phyloP scores from a whole-genome alignment of 2,797 vertebrate genomes.

The Darevskia mixta region DNA sequence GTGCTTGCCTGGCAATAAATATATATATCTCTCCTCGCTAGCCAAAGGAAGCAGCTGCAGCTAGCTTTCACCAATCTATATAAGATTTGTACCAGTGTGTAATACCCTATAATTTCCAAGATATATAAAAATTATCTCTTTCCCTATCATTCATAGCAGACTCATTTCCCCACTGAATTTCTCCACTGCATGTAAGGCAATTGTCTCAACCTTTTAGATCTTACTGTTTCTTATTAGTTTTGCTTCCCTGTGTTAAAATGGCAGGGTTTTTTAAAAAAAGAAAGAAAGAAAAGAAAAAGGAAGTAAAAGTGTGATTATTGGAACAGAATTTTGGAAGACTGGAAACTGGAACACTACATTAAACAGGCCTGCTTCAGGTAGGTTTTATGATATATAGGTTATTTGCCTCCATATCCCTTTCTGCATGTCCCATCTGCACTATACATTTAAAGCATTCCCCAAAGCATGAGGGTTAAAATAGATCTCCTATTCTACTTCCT shows the following conservation, averaged over 20 bases:
- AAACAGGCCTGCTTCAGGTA: too few relatives aligned
- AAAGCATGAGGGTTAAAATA: too few relatives aligned
- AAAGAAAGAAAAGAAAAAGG: neutral
- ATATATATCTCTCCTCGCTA: neutral
- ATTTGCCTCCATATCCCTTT: too few relatives aligned
- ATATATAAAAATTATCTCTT: neutral
- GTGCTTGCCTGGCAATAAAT: neutral
- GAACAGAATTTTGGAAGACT: neutral
- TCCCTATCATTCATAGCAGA: neutral
- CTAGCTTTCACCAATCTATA: neutral
- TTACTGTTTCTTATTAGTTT: constrained; percentile 4
- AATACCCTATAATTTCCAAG: constrained; percentile 15
- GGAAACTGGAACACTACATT: neutral
- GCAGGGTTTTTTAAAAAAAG: neutral
- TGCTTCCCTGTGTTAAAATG: neutral
- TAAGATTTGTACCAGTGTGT: neutral
- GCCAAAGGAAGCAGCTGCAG: neutral
- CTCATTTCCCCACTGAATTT: neutral
- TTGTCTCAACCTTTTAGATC: constrained; percentile 14
- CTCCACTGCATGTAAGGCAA: neutral
- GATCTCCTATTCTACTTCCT: too few relatives aligned
- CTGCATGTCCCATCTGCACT: too few relatives aligned
- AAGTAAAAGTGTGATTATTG: neutral
- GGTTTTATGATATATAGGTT: too few relatives aligned
- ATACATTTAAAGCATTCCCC: too few relatives aligned